Base-by-base conservation (phyloP, 2,888 invertebrate genomes). In the Lochmaea capreae region DNA sequence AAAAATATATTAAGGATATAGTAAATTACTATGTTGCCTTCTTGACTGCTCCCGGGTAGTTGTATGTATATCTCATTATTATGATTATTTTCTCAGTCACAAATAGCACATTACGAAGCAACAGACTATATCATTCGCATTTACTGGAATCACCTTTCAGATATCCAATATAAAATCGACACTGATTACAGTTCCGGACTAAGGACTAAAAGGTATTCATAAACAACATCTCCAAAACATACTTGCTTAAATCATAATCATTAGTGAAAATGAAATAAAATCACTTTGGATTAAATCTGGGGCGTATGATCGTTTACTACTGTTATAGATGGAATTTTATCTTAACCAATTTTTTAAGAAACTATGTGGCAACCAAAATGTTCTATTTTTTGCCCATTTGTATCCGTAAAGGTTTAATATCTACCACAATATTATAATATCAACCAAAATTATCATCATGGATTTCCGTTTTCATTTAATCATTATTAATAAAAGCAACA, bases 81-180 rank as follows among this genome's bases (percentile, higher is more conserved):
- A 63, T 63, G n/a, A 63, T 63, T 67, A 67, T 67, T 52, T 57
- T 58, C 12, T 67, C 43, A 67, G 52, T 58, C 58, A 58, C 39
- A 67, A 42, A 57, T 67, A 67, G 52, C 67, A 58, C 67, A 57
- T 57, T 67, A 18, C 58, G 18, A 43, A 46, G 67, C 67, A 42
- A 67, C 39, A 42, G 16, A 67, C n/a, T 42, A 58, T 63, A 63
- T 63, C 62, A 63, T 63, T 18, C 62, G 42, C 43, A 63, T 63
- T 63, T 43, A 43, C 42, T 63, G 10, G 5, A 46, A 16, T 63
- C 62, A 43, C 26, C 18, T 33, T 16, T 10, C 39, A 42, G 42
- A 16, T 43, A 42, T 8, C 18, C 43, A 43, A 63, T 39, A 6
- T 43, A 63, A 43, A 6, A 59, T 33, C 12, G 59, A 26, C 26